Evolutionary conservation across 2,797 vertebrate species (phyloP), one percentile per base, ranked within the genome.

Genomic region (Crax fasciolata): DNA sequence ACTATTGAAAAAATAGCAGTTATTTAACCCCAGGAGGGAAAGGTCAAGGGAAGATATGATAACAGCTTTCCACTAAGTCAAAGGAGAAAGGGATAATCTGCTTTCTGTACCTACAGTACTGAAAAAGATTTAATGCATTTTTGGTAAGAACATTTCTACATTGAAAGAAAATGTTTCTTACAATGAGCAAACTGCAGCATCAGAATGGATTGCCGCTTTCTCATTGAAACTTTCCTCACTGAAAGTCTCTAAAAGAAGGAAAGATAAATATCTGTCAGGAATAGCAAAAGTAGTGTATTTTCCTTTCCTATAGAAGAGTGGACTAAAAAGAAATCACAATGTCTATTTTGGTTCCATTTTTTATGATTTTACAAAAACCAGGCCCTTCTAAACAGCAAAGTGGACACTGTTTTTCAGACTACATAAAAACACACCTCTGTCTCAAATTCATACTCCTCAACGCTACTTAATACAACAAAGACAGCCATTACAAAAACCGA

Each of bases 21-120:
- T 91, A 74, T 80, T 92, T 90, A 94, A 92, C 75, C 72, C 61
- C 46, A 91, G 41, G 57, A 93, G 41, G 32, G 19, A 93, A 93
- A 94, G 52, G 87, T 65, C 81, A 89, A 89, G 49, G 44, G 70
- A 92, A 94, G 81, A 87, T 68, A 86, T 9, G 35, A 91, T 32
- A 91, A 83, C 68, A 95, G 82, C 18, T 83, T 87, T 89, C 65
- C 75, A 91, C 77, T 89, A 87, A 85, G 32, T 72, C 51, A 80
- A 52, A 83, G 71, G 82, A 94, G 54, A 93, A 87, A 94, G 38
- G 13, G 85, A 65, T 41, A 46, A 83, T 80, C 91, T 77, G 44
- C 28, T 87, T 87, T 80, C 61, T 58, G 28, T 80, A 28, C 44
- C 59, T 67, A 35, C 13, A 82, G 61, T 32, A 85, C 52, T 74